Evolutionary conservation across 2,888 invertebrate genomes (phyloP).

Genomic region (Phytoseiulus persimilis): DNA sequence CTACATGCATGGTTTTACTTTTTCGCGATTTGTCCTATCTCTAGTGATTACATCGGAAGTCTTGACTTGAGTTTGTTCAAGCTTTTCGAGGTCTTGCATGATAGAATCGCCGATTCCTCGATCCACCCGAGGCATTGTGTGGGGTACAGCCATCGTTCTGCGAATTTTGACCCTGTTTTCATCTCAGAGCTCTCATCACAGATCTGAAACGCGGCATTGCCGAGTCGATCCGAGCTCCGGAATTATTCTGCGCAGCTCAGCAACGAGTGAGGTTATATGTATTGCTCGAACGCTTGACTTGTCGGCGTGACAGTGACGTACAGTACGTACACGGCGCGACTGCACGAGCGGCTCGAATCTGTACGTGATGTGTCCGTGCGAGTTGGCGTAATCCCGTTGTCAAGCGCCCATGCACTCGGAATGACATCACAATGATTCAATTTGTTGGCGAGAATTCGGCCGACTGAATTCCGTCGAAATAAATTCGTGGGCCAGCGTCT

Average conservation of each 20-base stretch:
- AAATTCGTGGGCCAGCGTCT: neutral
- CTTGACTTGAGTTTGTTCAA: too few relatives aligned
- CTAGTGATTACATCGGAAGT: too few relatives aligned
- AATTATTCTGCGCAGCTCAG: neutral
- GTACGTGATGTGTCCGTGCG: neutral
- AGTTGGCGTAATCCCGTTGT: neutral
- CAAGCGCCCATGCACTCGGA: neutral
- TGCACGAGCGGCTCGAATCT: neutral
- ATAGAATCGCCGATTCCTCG: too few relatives aligned
- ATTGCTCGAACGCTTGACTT: neutral
- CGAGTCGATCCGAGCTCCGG: neutral
- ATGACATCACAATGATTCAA: neutral
- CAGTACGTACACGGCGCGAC: neutral
- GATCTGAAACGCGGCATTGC: neutral
- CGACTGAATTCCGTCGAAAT: neutral
- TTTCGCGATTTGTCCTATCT: too few relatives aligned
- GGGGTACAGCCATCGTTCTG: too few relatives aligned
- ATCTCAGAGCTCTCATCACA: neutral
- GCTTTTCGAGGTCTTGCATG: too few relatives aligned
- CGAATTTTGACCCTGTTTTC: too few relatives aligned
- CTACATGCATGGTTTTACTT: too few relatives aligned
- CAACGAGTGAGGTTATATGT: neutral
- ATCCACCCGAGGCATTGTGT: too few relatives aligned
- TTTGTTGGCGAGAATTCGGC: neutral
- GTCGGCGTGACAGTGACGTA: neutral